phyloP scores from a whole-genome alignment of 2,113 vertebrate genomes.

The Azemiops feae region DNA sequence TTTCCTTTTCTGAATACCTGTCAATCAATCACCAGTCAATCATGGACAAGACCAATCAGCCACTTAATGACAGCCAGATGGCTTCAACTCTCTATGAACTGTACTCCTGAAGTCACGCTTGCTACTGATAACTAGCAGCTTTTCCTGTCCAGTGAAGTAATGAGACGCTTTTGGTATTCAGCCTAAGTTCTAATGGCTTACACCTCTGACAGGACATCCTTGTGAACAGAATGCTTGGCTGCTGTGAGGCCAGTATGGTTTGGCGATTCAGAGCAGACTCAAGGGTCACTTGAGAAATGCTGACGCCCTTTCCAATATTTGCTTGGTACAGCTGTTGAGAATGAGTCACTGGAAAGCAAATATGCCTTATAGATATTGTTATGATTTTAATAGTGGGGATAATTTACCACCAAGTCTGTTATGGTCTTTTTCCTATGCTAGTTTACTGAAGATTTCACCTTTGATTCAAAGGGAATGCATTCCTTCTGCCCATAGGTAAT shows the following conservation, averaged over 20 bases:
- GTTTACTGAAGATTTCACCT: conserved; percentile 68
- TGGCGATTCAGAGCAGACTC: conserved; percentile 35
- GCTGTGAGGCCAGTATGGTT: background rate
- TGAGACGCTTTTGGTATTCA: conserved; percentile 66
- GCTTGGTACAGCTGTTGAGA: conserved; percentile 3
- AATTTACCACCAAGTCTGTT: background rate
- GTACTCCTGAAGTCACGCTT: conserved; percentile 56
- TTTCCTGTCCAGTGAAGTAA: conserved; percentile 45
- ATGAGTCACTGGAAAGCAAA: conserved; percentile 15
- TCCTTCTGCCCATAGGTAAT: conserved; percentile 73
- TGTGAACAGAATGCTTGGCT: conserved; percentile 38
- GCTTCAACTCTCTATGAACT: conserved; percentile 65
- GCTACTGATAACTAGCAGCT: conserved; percentile 49
- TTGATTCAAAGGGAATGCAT: conserved; percentile 71
- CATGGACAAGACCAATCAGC: conserved; percentile 54
- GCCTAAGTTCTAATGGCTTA: conserved; percentile 23
- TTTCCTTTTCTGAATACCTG: conserved; percentile 54
- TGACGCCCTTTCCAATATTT: background rate
- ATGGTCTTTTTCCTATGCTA: conserved; percentile 42
- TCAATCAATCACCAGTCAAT: conserved; percentile 69
- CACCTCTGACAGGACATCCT: conserved; percentile 42
- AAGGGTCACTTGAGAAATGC: conserved; percentile 34
- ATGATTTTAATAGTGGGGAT: conserved; percentile 15
- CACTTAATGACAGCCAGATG: conserved; percentile 65
- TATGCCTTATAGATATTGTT: conserved; percentile 32